Evolutionary conservation across 2,888 invertebrate species (phyloP), one percentile per base, ranked within the genome.

Genomic region (Ophion ellenae): DNA sequence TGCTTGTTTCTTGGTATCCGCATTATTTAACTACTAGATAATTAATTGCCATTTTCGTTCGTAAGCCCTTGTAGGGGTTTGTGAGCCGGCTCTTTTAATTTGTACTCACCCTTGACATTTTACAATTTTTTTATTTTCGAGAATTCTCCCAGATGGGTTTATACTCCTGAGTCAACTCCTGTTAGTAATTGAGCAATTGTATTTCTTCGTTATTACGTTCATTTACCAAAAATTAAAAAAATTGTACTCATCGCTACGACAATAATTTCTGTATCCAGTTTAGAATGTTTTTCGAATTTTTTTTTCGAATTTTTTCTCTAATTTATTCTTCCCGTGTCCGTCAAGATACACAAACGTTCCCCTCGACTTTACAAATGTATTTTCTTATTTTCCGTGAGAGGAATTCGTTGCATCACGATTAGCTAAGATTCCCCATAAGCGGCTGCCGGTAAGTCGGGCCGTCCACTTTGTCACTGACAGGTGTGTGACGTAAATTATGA

Each of bases 391-490:
- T 63, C n/a, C 6, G 53, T 53, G 76, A n/a, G 53, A 70, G 61
- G 32, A 53, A 61, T 24, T 61, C 32, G 24, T 70, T 70, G 53
- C 61, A 76, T 70, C 40, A 77, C 64, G 63, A 76, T 82, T 77
- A 61, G n/a, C 76, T 64, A 57, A 66, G 76, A 82, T 82, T 36
- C 14, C n/a, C 61, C 2, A 61, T 32, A 14, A 63, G 32, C 24
- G 28, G 40, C 11, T 28, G 59, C 32, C 57, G 78, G 61, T 76
- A 77, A 63, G 82, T 53, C 11, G 53, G 17, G 5, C 53, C 5
- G 11, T 53, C 76, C 82, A 64, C 76, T 40, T 81, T 53, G 76
- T 70, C 53, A 57, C 82, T 77, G 64, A 70, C 70, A 64, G 82
- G 14, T 53, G 70, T 71, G 71, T n/a, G 53, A 74, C 64, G 63